Conservation (phyloP, 2,113 vertebrate species). For the Mastomys coucha region DNA sequence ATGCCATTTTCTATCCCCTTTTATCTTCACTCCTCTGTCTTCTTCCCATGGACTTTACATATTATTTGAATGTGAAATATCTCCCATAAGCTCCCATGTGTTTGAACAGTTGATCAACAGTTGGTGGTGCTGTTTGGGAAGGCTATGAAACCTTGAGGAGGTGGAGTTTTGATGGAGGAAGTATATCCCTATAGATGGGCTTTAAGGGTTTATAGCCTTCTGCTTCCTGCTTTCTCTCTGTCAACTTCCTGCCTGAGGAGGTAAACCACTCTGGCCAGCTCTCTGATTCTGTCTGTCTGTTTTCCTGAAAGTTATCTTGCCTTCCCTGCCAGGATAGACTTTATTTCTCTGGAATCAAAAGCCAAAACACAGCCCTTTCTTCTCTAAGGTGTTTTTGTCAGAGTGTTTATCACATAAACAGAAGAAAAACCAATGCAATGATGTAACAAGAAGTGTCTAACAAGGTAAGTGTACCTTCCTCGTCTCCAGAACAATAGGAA, state of each 20-base stretch:
- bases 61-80: background rate
- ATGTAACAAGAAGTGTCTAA: too few species aligned
- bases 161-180: background rate
- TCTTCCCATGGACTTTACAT: background rate
- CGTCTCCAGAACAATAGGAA: background rate
- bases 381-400: background rate
- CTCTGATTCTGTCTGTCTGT: background rate
- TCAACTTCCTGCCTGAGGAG: background rate
- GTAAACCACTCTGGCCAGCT: background rate
- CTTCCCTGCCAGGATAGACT: background rate
- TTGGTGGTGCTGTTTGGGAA: background rate
- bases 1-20: background rate
- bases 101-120: background rate
- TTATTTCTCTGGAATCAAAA: background rate
- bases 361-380: background rate
- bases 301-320: background rate
- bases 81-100: background rate
- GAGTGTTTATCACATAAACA: background rate
- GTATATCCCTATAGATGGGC: background rate
- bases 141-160: background rate
- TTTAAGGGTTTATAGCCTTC: background rate
- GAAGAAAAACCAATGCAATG: background rate
- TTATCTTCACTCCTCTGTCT: background rate
- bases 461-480: background rate
- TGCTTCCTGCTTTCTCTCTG: background rate